Conservation (phyloP, 2,888 invertebrate genomes). For the Agrotis ipsilon region DNA sequence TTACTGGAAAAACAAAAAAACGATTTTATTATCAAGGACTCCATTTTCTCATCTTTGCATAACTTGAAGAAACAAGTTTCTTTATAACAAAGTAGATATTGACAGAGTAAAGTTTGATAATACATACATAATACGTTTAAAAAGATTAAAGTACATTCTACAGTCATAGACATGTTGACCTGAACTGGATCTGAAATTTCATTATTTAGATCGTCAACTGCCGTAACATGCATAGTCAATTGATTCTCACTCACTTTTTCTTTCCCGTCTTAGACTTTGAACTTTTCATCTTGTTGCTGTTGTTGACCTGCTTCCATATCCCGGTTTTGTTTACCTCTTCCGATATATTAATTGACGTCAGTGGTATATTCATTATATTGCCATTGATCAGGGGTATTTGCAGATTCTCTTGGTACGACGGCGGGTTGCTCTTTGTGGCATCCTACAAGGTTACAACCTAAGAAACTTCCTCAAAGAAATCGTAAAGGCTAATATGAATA, state of each 20-base stretch:
- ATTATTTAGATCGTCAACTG: not conserved
- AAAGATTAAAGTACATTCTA: not conserved
- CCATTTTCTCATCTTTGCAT: no score
- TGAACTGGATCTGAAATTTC: not conserved
- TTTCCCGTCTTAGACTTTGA: constrained; percentile 83
- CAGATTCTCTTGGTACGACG: constrained; percentile 92
- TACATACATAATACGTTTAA: not conserved
- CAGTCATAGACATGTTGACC: not conserved
- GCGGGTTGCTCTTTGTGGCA: constrained; percentile 86
- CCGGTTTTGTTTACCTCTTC: constrained; percentile 98
- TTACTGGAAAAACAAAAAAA: constrained; percentile 77
- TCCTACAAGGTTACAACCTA: constrained; percentile 84
- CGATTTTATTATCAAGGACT: not conserved
- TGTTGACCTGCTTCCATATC: constrained; percentile 98
- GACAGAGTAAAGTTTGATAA: no score
- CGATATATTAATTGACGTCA: constrained; percentile 96
- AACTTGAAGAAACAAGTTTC: no score
- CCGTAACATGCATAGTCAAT: constrained; percentile 11
- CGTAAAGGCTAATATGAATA: constrained; percentile 37
- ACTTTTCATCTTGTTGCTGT: constrained; percentile 90
- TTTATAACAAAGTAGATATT: not conserved
- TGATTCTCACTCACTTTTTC: constrained; percentile 82
- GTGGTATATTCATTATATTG: constrained; percentile 97
- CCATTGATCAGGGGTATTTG: constrained; percentile 97
- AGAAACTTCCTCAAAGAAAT: constrained; percentile 66